These are phyloP conservation scores for Labeo calbasu DNA, from an alignment of 2,797 vertebrate species.

Conservation along the genomic window DNA sequence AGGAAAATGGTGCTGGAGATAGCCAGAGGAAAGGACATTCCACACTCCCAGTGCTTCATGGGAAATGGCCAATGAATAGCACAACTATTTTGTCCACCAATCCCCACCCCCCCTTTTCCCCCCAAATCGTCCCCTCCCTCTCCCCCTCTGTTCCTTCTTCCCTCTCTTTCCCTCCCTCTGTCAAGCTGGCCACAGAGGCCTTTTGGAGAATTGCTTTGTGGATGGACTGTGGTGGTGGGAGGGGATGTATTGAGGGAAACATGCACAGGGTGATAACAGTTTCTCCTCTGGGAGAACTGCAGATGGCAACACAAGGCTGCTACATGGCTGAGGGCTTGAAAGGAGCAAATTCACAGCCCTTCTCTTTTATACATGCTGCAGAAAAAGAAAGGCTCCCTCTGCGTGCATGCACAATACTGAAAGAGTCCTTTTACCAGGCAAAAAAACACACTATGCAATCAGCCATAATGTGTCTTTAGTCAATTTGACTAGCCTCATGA, in stretches of 20 bases:
- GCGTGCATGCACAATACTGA: conserved; percentile 3
- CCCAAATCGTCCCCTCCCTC: conserved; percentile 65
- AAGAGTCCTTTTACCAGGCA: background rate
- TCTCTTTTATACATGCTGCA: conserved; percentile 49
- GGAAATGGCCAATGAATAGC: conserved; percentile 77
- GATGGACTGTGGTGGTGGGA: conserved; percentile 44
- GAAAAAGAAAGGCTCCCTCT: conserved; percentile 46
- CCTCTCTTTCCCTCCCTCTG: conserved; percentile 53
- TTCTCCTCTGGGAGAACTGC: conserved; percentile 80
- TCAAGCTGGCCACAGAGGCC: conserved; percentile 73
- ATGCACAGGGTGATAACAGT: conserved; percentile 77
- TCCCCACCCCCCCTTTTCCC: conserved; percentile 60
- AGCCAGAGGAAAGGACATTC: conserved; percentile 79
- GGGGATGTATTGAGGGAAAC: conserved; percentile 77
- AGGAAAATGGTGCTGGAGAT: conserved; percentile 69
- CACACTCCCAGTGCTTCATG: conserved; percentile 80
- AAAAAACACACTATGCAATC: background rate
- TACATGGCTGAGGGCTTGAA: conserved; percentile 62
- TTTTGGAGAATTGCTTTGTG: conserved; percentile 75
- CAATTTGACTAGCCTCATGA: background rate
- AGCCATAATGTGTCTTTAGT: background rate
- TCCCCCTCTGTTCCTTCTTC: conserved; percentile 36
- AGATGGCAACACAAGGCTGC: conserved; percentile 73
- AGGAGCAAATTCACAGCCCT: conserved; percentile 60
- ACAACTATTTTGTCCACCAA: conserved; percentile 75